Conservation (phyloP, 2,797 vertebrate genomes). For the Acridotheres tristis region DNA sequence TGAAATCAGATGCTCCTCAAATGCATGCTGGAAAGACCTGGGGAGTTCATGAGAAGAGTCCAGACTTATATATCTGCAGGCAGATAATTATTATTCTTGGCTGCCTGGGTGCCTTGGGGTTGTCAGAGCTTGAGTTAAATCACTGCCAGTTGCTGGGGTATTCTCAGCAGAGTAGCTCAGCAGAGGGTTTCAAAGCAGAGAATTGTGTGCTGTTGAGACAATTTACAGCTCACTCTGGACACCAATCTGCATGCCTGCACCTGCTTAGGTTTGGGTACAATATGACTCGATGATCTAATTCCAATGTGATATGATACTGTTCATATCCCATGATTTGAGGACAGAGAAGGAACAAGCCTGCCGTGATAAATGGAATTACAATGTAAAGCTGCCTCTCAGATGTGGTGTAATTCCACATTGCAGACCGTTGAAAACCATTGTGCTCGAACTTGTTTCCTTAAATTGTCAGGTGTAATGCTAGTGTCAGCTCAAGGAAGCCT, state of each 20-base stretch:
- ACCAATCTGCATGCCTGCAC: background rate
- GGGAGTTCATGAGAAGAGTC: background rate
- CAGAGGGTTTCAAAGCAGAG: conserved; percentile 4
- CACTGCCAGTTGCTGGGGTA: background rate
- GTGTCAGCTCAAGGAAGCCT: background rate
- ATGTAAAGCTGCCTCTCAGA: background rate
- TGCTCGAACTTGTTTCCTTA: background rate
- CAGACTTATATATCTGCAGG: background rate
- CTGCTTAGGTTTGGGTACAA: background rate
- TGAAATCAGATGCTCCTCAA: background rate
- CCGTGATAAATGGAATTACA: background rate
- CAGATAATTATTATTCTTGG: background rate
- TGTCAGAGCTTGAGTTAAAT: background rate
- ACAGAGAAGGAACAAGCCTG: background rate
- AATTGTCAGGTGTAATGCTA: background rate
- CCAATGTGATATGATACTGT: fast-evolving
- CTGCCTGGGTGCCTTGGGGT: background rate
- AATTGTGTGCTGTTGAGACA: background rate
- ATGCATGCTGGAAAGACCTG: background rate
- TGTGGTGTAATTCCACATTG: background rate
- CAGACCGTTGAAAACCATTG: background rate
- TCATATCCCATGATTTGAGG: background rate
- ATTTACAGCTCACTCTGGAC: background rate
- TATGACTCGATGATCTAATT: background rate
- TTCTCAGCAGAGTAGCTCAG: background rate